Evolutionary conservation across 2,888 invertebrate species (phyloP), one percentile per base, ranked within the genome.

Genomic region (Lamproptera curius): DNA sequence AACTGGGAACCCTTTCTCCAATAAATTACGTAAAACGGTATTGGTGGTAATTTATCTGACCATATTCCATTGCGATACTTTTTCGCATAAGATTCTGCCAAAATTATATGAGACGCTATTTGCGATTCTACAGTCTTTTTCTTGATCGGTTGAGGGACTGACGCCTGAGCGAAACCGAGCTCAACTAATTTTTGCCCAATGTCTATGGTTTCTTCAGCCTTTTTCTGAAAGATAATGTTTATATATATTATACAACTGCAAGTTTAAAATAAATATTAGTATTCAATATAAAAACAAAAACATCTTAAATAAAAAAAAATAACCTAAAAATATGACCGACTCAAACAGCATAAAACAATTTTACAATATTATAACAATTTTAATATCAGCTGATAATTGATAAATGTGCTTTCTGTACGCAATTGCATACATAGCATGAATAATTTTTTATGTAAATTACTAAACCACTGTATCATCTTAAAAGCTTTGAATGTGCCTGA

Each of bases 161-260:
- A 76, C 9, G 75, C 78, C 59, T 75, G 80, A 13, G 87, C 88
- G 63, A 80, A 86, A 14, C 88, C 88, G 49, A 88, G 77, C 57
- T 88, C 87, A 11, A 88, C 81, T 26, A 88, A 63, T 54, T 79
- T 83, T 58, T 85, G 74, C 26, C 83, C 88, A 58, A 88, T 59
- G 53, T 88, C 84, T 51, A 88, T 55, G 4, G 73, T 80, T 59
- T 86, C 84, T 39, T 71, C 65, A 49, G 71, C 62, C 62, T 87
- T 85, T 51, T 67, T 67, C 86, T 85, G 71, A 45, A 83, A 78
- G 46, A 34, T 50, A 5, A 20, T 20, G 20, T 20, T 20, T 20
- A 20, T 6, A 6, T n/a, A n/a, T n/a, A n/a, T n/a, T n/a, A n/a
- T n/a, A n/a, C n/a, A n/a, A n/a, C n/a, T n/a, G n/a, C n/a, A n/a